A percentile compares a stretch with the other conserved stretches of the same genome.
Evolutionary conservation across 2,888 invertebrate genomes (phyloP).

Genomic region (Amblyjoppa proteus): DNA sequence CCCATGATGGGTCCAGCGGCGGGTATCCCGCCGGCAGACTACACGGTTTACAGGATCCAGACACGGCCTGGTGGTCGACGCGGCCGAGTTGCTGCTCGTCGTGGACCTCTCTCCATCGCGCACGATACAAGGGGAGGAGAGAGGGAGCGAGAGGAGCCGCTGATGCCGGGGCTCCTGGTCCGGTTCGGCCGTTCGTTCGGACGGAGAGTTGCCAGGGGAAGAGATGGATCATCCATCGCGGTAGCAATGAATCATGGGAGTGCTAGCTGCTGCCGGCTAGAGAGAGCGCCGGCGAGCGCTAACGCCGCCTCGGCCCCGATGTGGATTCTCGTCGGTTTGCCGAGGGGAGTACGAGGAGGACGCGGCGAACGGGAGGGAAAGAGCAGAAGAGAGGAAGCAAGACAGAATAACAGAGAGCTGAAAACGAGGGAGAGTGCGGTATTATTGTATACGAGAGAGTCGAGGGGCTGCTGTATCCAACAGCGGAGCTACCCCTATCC

Average conservation of each 20-base stretch:
- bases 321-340: slow-evolving; percentile 85
- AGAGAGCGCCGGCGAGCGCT: slow-evolving; percentile 72
- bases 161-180: slow-evolving; percentile 54
- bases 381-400: slow-evolving; percentile 82
- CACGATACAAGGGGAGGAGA: slow-evolving; percentile 44
- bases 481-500: not conserved
- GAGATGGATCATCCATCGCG: slow-evolving; percentile 85
- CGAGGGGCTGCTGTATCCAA: slow-evolving; percentile 59
- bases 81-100: slow-evolving; percentile 56
- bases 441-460: slow-evolving; percentile 55
- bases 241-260: slow-evolving; percentile 84
- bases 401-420: slow-evolving; percentile 69
- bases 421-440: slow-evolving; percentile 64
- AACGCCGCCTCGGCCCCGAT: slow-evolving; percentile 66
- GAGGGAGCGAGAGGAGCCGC: not conserved
- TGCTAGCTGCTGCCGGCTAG: slow-evolving; percentile 78
- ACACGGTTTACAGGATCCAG: slow-evolving; percentile 68
- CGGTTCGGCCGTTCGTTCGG: slow-evolving; percentile 68
- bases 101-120: slow-evolving; percentile 61
- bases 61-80: slow-evolving; percentile 68
- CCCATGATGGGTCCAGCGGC: slow-evolving; percentile 64
- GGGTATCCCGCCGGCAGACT: slow-evolving; percentile 58
- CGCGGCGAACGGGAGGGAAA: slow-evolving; percentile 83
- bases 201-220: slow-evolving; percentile 77
- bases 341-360: slow-evolving; percentile 87